Base-by-base conservation (phyloP, 2,888 invertebrate genomes). In the Coecobrya sp. region DNA sequence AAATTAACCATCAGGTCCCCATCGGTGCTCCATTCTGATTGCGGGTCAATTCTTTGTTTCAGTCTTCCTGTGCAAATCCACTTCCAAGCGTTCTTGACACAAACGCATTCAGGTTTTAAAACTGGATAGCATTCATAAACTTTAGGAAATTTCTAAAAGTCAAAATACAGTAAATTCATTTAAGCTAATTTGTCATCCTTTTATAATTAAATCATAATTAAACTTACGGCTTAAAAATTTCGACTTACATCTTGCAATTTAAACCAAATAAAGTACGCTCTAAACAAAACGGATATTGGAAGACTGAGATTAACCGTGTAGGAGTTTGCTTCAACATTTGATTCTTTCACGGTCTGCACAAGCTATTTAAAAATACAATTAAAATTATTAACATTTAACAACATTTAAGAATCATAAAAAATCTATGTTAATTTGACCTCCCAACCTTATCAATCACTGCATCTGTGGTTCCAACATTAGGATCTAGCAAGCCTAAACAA, bases 31-130 rank as follows among this genome's bases (percentile, higher is more conserved):
- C 96, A 96, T 94, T 97, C 97, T 93, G 97, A 96, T 16, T 95
- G 95, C 95, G 97, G 97, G 16, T 96, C 95, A 0, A 97, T 96
- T 76, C 95, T 95, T 16, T 96, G 92, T 19, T 97, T 97, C 27
- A 98, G 95, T 86, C 96, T 96, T 0, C 96, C 96, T 85, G 97
- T 97, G 86, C 97, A 96, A 13, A 97, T 96, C 96, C 97, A 97
- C 95, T 98, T 98, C 97, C 98, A 98, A 0, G 97, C 97, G 95
- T 98, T 98, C 95, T 98, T 98, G 0, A 98, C 95, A 0, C 97
- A 94, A 13, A 95, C 95, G 3, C 92, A 87, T 73, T 95, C 95
- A 16, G 95, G 95, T 70, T 94, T 94, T 49, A 94, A 91, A 59
- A 92, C 94, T 25, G 95, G 70, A 94, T 95, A 59, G 93, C 93